phyloP scores from a whole-genome alignment of 2,797 vertebrate genomes.

The Chelon labrosus region DNA sequence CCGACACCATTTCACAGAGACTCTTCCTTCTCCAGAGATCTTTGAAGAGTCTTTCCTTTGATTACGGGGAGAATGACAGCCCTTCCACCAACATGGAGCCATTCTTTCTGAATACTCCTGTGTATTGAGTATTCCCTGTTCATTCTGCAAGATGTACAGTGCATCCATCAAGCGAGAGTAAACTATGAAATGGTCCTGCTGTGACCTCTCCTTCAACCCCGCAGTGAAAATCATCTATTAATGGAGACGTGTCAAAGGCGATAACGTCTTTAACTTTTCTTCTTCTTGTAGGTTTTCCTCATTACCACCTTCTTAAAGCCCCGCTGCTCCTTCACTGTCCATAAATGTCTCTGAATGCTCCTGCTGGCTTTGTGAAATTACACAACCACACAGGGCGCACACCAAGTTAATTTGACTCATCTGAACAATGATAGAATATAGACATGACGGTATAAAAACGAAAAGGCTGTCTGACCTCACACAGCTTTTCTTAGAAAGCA shows the following conservation, averaged over 20 bases:
- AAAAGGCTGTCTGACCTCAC: slow-evolving; percentile 13
- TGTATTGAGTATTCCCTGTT: slow-evolving; percentile 1
- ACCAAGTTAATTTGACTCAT: neutral
- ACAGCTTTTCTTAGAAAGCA: slow-evolving; percentile 4
- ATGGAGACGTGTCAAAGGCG: slow-evolving; percentile 37
- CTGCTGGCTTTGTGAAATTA: slow-evolving; percentile 12
- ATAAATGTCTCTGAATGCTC: slow-evolving; percentile 19
- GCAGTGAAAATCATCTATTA: slow-evolving; percentile 51
- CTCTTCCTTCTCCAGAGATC: neutral
- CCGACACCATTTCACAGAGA: neutral
- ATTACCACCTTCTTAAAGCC: slow-evolving; percentile 28
- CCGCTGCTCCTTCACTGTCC: neutral
- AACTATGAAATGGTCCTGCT: slow-evolving; percentile 32
- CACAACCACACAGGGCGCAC: neutral
- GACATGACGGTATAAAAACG: neutral
- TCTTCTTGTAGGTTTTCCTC: slow-evolving; percentile 10
- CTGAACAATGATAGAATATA: neutral
- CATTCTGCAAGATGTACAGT: neutral
- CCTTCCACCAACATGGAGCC: slow-evolving; percentile 1
- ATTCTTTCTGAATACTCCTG: slow-evolving; percentile 18
- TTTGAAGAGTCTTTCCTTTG: slow-evolving; percentile 30
- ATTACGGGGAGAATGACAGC: slow-evolving; percentile 19
- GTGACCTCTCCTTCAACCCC: slow-evolving; percentile 50
- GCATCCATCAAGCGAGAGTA: slow-evolving; percentile 41
- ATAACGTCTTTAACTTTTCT: slow-evolving; percentile 25